phyloP scores from a whole-genome alignment of 2,113 vertebrate genomes.

The Hoplias malabaricus region DNA sequence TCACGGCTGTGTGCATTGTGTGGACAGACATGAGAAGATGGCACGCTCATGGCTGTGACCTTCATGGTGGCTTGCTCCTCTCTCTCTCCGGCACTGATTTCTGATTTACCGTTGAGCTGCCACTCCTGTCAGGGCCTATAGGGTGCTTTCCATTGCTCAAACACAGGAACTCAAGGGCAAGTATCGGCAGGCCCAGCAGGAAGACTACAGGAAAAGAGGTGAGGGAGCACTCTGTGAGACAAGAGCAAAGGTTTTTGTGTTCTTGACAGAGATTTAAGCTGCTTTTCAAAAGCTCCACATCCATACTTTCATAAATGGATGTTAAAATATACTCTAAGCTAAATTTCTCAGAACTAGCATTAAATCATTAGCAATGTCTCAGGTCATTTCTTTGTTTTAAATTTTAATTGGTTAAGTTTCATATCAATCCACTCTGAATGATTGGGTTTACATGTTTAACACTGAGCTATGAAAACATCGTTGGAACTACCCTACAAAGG shows the following conservation, averaged over 20 bases:
- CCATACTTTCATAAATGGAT: too few species aligned
- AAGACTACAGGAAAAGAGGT: conserved; percentile 28
- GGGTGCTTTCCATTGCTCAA: conserved; percentile 99
- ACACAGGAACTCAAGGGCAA: conserved; percentile 99
- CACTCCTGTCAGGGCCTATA: conserved; percentile 98
- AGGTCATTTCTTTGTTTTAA: too few species aligned
- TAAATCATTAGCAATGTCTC: too few species aligned
- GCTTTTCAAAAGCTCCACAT: too few species aligned
- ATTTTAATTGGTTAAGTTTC: too few species aligned
- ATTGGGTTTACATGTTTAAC: too few species aligned
- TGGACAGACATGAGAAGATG: conserved; percentile 96
- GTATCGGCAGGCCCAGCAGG: conserved; percentile 51
- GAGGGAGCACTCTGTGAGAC: conserved; percentile 22
- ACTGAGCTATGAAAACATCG: too few species aligned
- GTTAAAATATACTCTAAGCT: too few species aligned
- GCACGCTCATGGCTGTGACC: conserved; percentile 97
- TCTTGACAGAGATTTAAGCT: neutral
- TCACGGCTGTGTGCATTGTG: conserved; percentile 78
- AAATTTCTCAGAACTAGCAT: too few species aligned
- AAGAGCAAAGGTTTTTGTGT: conserved; percentile 1
- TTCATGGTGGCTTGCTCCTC: conserved; percentile 99
- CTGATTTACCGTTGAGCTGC: conserved; percentile 99
- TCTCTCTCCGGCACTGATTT: conserved; percentile 95
- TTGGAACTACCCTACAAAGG: too few species aligned
- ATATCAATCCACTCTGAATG: too few species aligned